Conservation (phyloP, 2,113 vertebrate genomes). For the Lophura nycthemera region DNA sequence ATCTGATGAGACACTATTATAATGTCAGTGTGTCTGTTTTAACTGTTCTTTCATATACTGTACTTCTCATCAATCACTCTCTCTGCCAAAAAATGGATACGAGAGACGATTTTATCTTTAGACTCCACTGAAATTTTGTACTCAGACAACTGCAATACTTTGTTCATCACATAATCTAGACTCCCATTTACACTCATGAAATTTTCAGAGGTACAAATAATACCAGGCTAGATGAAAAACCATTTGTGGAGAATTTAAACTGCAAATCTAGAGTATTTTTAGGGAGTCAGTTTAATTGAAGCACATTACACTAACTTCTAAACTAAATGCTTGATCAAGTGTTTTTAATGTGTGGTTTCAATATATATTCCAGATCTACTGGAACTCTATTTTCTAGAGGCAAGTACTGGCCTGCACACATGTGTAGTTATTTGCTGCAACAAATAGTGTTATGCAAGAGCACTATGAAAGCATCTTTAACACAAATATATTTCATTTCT, state of each 20-base stretch:
- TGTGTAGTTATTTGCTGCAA: background rate
- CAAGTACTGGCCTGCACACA: background rate
- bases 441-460: background rate
- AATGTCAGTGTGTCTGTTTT: constrained; percentile 58
- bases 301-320: background rate
- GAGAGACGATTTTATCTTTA: constrained; percentile 34
- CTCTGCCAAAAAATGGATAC: constrained; percentile 18
- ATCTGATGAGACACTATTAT: constrained; percentile 68
- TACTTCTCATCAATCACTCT: constrained; percentile 46
- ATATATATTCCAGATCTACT: background rate
- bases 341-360: background rate
- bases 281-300: background rate
- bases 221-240: background rate
- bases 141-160: background rate
- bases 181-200: background rate
- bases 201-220: background rate
- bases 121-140: constrained; percentile 2
- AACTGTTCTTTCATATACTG: constrained; percentile 60
- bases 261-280: background rate
- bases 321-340: background rate
- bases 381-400: background rate
- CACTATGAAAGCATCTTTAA: background rate
- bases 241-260: background rate
- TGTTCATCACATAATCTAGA: background rate
- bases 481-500: background rate